phyloP scores from a whole-genome alignment of 1,140 invertebrate species.

The Achatina immaculata region DNA sequence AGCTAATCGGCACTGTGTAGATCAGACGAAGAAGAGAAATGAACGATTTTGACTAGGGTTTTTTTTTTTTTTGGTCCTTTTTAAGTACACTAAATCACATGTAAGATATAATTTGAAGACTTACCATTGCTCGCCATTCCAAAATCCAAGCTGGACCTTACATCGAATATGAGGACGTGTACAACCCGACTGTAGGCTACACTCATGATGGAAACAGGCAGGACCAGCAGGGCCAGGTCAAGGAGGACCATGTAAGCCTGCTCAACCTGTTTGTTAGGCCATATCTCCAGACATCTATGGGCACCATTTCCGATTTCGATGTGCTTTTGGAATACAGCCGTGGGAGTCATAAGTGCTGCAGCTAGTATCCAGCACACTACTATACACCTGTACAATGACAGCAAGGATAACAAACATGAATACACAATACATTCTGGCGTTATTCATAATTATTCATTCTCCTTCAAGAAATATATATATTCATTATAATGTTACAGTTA shows the following conservation, averaged over 20 bases:
- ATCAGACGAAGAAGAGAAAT: too few relatives aligned
- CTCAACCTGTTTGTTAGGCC: slow-evolving; percentile 43
- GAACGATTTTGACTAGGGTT: too few relatives aligned
- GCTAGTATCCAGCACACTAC: slow-evolving; percentile 58
- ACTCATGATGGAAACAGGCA: slow-evolving; percentile 28
- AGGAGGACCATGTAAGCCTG: slow-evolving; percentile 36
- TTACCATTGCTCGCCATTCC: slow-evolving; percentile 19
- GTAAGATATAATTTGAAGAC: neutral
- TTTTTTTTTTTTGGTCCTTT: too few relatives aligned
- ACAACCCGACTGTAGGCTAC: slow-evolving; percentile 74
- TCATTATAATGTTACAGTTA: too few relatives aligned
- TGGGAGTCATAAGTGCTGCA: slow-evolving; percentile 75
- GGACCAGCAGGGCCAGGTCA: slow-evolving; percentile 26
- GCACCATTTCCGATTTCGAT: slow-evolving; percentile 71
- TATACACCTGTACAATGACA: slow-evolving; percentile 56
- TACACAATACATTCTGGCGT: neutral
- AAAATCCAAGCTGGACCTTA: slow-evolving; percentile 32
- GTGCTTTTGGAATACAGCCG: slow-evolving; percentile 75
- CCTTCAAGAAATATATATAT: too few relatives aligned
- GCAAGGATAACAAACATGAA: neutral
- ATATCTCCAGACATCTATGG: slow-evolving; percentile 63
- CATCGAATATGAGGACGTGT: slow-evolving; percentile 60
- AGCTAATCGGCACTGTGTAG: too few relatives aligned
- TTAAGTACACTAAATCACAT: too few relatives aligned
- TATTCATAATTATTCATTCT: too few relatives aligned